Conservation (phyloP, 2,113 vertebrate genomes). For the Crotalus horridus region DNA sequence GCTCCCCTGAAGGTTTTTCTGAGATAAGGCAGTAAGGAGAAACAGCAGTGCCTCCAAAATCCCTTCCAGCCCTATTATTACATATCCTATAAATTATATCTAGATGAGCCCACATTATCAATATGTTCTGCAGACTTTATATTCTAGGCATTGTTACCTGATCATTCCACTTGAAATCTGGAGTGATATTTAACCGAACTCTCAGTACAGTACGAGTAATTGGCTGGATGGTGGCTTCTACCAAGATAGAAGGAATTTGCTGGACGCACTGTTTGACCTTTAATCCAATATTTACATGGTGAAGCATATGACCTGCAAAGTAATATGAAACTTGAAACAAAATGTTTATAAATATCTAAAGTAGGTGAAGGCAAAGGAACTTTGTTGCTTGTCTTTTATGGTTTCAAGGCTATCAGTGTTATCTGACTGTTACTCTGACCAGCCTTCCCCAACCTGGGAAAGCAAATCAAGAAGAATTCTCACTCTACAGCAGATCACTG, state of each 20-base stretch:
- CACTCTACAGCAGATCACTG: background rate
- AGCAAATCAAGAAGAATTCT: background rate
- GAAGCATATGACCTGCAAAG: conserved; percentile 92
- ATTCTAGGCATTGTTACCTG: conserved; percentile 75
- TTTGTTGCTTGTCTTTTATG: background rate
- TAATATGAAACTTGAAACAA: conserved; percentile 58
- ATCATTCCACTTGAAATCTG: conserved; percentile 94
- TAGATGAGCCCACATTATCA: background rate
- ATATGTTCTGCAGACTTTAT: background rate
- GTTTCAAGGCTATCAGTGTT: background rate
- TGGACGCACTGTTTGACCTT: conserved; percentile 96
- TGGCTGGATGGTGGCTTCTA: conserved; percentile 94
- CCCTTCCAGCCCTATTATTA: background rate
- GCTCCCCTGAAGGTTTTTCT: background rate
- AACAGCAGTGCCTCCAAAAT: background rate
- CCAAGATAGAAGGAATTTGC: conserved; percentile 88
- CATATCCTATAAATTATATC: background rate
- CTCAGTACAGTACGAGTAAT: conserved; percentile 95
- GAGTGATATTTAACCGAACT: conserved; percentile 81
- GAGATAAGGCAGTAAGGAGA: background rate
- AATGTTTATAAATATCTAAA: conserved; percentile 59
- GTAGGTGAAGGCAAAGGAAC: conserved; percentile 20
- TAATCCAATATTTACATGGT: conserved; percentile 93
- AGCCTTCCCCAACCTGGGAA: background rate
- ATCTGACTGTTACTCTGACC: background rate